These are phyloP conservation scores for Tapirus indicus DNA, from an alignment of 2,797 vertebrate genomes.

Conservation along the genomic window DNA sequence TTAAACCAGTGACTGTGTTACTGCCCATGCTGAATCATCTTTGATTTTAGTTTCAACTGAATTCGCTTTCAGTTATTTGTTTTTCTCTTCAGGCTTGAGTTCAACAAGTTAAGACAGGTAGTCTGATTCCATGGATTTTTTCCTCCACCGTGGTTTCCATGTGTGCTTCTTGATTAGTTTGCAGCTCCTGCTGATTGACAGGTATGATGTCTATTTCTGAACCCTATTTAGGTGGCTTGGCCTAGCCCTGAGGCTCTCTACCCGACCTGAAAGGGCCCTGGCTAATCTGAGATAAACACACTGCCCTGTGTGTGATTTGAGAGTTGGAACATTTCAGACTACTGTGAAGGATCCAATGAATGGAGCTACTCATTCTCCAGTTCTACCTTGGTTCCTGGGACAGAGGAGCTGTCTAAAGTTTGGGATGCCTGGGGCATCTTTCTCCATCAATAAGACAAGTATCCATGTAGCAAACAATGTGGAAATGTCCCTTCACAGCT, in stretches of 20 bases:
- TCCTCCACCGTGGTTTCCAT: constrained; percentile 61
- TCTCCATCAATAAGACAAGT: constrained; percentile 47
- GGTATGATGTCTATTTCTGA: constrained; percentile 74
- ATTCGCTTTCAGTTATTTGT: constrained; percentile 71
- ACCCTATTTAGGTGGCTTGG: constrained; percentile 58
- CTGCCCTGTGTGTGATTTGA: constrained; percentile 65
- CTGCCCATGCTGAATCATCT: constrained; percentile 62
- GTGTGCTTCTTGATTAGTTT: constrained; percentile 72
- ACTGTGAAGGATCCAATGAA: constrained; percentile 64
- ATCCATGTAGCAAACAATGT: background rate
- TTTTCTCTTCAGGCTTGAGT: constrained; percentile 72
- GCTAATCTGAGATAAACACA: constrained; percentile 78
- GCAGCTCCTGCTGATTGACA: constrained; percentile 69
- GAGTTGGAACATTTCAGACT: constrained; percentile 64
- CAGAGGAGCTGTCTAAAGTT: constrained; percentile 54
- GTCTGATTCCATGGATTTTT: constrained; percentile 75
- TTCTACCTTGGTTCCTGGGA: constrained; percentile 49
- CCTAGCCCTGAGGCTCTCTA: constrained; percentile 62
- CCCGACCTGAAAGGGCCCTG: constrained; percentile 64
- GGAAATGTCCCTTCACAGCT: constrained; percentile 21
- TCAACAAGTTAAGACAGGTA: constrained; percentile 77
- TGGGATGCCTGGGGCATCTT: constrained; percentile 49
- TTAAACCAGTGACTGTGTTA: constrained; percentile 69
- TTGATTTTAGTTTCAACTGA: constrained; percentile 76
- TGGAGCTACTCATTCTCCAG: constrained; percentile 63